Evolutionary conservation across 2,113 vertebrate genomes (phyloP).

Genomic region (Melanocharis versteri): DNA sequence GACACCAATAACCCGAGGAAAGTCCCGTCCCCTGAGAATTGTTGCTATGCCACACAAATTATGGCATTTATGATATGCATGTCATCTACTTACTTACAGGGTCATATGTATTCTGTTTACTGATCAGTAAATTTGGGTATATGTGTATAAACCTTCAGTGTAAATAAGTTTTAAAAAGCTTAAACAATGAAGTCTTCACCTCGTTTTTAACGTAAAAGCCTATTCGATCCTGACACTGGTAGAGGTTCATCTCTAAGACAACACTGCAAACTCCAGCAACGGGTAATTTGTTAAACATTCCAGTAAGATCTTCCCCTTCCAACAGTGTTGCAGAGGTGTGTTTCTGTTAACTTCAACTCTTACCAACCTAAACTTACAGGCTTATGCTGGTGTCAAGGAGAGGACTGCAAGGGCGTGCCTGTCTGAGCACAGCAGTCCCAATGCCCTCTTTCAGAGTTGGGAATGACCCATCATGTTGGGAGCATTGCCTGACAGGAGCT

Average conservation of each 20-base stretch:
- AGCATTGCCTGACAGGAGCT: neutral
- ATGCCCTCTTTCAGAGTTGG: neutral
- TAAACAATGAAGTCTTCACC: neutral
- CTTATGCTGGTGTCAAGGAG: neutral
- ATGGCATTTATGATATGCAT: neutral
- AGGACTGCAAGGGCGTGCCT: rapidly evolving
- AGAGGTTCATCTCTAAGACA: neutral
- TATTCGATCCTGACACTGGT: neutral
- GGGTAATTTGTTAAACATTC: neutral
- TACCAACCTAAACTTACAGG: neutral
- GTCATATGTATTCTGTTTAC: neutral
- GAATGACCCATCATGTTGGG: neutral
- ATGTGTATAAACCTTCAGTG: neutral
- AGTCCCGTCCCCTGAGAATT: neutral
- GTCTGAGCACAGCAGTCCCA: neutral
- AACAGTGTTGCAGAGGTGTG: neutral
- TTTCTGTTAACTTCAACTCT: neutral
- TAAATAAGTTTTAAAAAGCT: neutral
- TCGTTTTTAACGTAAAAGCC: neutral
- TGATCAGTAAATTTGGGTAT: neutral
- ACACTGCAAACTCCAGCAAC: neutral
- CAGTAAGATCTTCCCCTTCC: neutral
- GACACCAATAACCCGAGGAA: neutral
- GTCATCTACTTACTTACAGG: neutral
- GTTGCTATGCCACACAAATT: neutral